Percentiles rank a stretch among this genome's conserved stretches.
Evolutionary conservation across 2,113 vertebrate genomes (phyloP).

Genomic region (Rhadina sibilatrix): DNA sequence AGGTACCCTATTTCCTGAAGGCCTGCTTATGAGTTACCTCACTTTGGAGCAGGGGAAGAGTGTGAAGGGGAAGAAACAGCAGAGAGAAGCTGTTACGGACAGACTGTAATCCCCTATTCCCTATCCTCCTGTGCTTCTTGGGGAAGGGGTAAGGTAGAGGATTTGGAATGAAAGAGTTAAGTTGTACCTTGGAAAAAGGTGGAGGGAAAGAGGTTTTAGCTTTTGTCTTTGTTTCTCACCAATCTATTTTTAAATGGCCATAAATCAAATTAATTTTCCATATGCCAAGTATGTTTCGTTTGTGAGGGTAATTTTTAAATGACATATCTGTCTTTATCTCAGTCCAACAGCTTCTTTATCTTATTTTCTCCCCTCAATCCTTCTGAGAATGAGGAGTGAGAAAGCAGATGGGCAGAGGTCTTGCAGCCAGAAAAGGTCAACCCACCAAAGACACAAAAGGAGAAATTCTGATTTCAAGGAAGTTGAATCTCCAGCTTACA

Average conservation of each 20-base stretch:
- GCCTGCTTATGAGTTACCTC: not conserved
- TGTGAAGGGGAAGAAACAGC: not conserved
- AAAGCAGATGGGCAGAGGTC: not conserved
- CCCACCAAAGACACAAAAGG: not conserved
- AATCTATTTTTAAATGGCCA: not conserved
- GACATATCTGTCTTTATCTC: not conserved
- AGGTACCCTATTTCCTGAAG: not conserved
- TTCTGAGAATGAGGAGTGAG: not conserved
- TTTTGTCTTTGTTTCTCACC: not conserved
- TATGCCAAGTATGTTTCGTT: not conserved
- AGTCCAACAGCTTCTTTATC: not conserved
- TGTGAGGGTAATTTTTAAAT: not conserved
- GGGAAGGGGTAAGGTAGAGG: not conserved
- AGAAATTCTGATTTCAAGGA: not conserved
- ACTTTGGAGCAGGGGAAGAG: not conserved
- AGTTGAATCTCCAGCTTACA: not conserved
- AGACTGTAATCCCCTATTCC: accelerated
- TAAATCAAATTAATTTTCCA: not conserved
- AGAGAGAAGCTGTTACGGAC: not conserved
- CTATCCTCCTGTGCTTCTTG: accelerated
- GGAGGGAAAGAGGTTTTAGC: not conserved
- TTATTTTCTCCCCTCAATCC: not conserved
- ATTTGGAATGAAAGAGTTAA: not conserved
- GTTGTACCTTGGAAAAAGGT: not conserved
- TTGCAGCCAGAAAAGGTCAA: not conserved